phyloP scores from a whole-genome alignment of 2,113 vertebrate species.

The Pomatorhinus ruficollis region DNA sequence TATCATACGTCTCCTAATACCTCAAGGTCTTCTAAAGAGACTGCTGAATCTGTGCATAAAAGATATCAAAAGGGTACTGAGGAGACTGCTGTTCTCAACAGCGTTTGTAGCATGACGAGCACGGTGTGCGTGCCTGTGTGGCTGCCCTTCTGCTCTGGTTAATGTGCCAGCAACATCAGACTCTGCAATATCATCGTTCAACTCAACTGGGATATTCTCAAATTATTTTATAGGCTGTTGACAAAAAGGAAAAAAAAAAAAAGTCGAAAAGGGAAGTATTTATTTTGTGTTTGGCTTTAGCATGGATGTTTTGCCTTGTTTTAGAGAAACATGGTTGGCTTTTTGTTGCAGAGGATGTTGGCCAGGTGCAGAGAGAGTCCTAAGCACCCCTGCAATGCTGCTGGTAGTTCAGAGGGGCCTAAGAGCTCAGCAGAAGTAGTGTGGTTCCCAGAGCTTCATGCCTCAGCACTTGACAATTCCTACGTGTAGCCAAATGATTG shows the following conservation, averaged over 20 bases:
- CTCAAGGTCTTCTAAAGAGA: not conserved
- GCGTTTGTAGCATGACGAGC: fast-evolving
- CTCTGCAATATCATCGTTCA: not conserved
- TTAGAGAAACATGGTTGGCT: not conserved
- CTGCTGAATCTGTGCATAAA: not conserved
- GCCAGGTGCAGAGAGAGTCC: not conserved
- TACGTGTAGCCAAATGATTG: fast-evolving
- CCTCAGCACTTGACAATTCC: not conserved
- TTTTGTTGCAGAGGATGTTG: not conserved
- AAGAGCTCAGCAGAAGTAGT: not conserved
- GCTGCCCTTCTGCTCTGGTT: not conserved
- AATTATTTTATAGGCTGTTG: not conserved
- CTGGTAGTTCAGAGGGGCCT: not conserved
- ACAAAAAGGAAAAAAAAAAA: not conserved
- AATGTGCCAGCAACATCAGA: not conserved
- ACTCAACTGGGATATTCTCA: not conserved
- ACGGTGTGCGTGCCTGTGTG: fast-evolving
- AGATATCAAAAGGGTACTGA: not conserved
- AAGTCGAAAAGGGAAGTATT: not conserved
- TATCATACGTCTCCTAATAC: not conserved
- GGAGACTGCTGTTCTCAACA: not conserved
- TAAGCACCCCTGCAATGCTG: not conserved
- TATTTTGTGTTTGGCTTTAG: not conserved
- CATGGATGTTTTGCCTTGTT: not conserved
- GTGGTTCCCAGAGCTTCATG: not conserved